Evolutionary conservation across 2,797 vertebrate genomes (phyloP), one percentile per base, ranked within the genome.

Genomic region (Sebastes oblongus): DNA sequence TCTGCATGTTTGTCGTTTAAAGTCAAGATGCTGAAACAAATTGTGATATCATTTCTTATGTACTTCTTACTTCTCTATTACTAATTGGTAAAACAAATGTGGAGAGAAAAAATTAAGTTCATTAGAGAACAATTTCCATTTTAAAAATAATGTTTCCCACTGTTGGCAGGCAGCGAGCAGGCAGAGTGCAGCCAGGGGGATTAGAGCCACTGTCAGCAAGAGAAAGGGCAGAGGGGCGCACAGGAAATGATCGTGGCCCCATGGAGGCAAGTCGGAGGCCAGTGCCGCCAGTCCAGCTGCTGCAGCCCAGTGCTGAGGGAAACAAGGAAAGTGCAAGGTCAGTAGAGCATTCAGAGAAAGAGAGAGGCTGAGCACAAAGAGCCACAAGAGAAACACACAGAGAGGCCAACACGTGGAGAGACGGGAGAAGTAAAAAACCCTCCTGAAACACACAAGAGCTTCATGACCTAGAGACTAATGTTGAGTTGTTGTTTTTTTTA

Each of bases 211-310:
- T 87, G 86, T 95, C 91, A 94, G 92, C 72, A 73, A 90, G 91
- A 93, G 88, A 94, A 92, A 91, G 85, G 87, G 84, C 89, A 87
- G 85, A 88, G 92, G 83, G 89, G 86, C 30, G 80, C 84, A 91
- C 94, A 95, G 95, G 94, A 96, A 96, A 92, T 91, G 88, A 92
- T 91, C 76, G 20, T 46, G 79, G 91, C 86, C 87, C 89, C 90
- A 80, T 88, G 89, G 87, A 93, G 89, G 89, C 87, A 77, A 87
- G 84, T 83, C 84, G 78, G 86, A 89, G 90, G 90, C 91, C 92
- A 69, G 83, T 27, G 86, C 85, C 66, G 78, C 83, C 59, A 24
- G 80, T 85, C 86, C 88, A 90, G 90, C 93, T 93, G 91, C 91
- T 91, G 81, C 86, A 92, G 80, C 78, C 86, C 81, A 80, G 84